Conservation (phyloP, 2,113 vertebrate genomes). For the Eulacestoma nigropectus region DNA sequence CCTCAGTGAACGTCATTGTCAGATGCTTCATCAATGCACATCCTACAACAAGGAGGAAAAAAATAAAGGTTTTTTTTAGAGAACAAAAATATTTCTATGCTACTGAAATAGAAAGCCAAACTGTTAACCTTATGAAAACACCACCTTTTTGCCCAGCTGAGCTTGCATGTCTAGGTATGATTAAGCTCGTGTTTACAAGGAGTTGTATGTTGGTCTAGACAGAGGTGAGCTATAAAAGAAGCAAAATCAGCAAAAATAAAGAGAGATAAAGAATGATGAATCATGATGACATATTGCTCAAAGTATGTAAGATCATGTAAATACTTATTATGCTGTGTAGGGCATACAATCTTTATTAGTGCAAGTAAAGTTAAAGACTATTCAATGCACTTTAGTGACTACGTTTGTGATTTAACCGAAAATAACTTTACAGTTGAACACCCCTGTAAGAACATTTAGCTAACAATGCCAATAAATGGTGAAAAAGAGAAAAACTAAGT, state of each 20-base stretch:
- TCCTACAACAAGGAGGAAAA: neutral
- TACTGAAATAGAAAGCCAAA: neutral
- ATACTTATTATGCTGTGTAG: neutral
- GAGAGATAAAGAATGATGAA: neutral
- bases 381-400: neutral
- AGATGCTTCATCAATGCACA: neutral
- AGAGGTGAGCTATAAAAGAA: neutral
- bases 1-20: neutral
- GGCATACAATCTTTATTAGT: neutral
- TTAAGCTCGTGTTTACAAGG: neutral
- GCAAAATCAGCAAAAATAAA: neutral
- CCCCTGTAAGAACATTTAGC: neutral
- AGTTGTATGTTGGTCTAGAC: neutral
- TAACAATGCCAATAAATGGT: neutral
- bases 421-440: neutral
- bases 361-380: neutral
- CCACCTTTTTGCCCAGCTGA: neutral
- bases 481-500: neutral
- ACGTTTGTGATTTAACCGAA: neutral
- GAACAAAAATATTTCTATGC: neutral
- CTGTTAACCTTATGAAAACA: neutral
- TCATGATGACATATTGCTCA: neutral
- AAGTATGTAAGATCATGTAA: neutral
- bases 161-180: neutral
- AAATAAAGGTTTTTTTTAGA: neutral